Base-by-base conservation (phyloP, 2,888 invertebrate species). In the Drosophila helvetica region DNA sequence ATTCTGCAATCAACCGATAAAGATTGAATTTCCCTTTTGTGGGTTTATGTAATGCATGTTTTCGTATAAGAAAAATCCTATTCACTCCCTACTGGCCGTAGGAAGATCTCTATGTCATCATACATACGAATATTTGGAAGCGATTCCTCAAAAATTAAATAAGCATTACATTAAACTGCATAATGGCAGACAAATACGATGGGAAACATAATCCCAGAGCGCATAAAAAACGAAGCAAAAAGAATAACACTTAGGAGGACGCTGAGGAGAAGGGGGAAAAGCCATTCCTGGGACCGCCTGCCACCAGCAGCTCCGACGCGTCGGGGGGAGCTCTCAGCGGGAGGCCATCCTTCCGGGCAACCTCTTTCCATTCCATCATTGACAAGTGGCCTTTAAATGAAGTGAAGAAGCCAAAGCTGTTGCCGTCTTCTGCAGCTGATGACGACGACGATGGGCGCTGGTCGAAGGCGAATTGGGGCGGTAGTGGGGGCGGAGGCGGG, bases 341-440 rank as follows among this genome's bases (percentile, higher is more conserved):
- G 42, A n/a, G 33, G 46, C 50, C 51, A 30, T 33, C 48, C 50
- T 42, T 17, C 27, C 22, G 47, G 22, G 42, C 10, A 38, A 43
- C 47, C 30, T n/a, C 42, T 57, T 53, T 48, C 66, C 74, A 53
- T 74, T 58, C 53, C 57, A 18, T 71, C 60, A 83, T 86, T 83
- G 82, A 88, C 75, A 86, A 83, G 83, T 83, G 80, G 82, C 72
- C 75, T 88, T 86, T 83, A 80, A 88, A 83, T 88, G 83, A 82
- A 86, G 86, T 80, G 72, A 65, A 77, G 74, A 63, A 64, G 73
- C 64, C 64, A 30, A 47, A 72, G 63, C 46, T 48, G 53, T 38
- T 43, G 71, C 62, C 57, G 64, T 52, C 52, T 55, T 42, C 61
- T 70, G 54, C 61, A 71, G 71, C 57, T 53, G 45, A 42, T 53